Percentiles rank a stretch among this genome's conserved stretches.
These are phyloP conservation scores for Pitta sordida DNA, from an alignment of 2,113 vertebrate species.

Conservation along the genomic window DNA sequence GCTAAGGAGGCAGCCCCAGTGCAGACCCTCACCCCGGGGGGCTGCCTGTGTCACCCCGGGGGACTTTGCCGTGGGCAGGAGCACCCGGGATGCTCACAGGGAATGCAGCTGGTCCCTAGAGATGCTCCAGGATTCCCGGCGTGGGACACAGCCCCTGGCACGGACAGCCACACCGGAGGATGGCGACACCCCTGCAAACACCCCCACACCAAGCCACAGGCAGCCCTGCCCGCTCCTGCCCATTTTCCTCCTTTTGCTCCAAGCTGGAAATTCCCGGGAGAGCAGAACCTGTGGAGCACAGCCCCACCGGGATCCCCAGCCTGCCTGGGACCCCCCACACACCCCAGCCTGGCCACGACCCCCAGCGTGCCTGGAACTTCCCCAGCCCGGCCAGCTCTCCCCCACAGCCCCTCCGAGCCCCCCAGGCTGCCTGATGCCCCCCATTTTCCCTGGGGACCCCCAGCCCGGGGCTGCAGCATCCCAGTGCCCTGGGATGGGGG, in stretches of 20 bases:
- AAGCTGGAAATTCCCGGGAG: background rate
- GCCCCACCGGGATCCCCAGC: too few species aligned
- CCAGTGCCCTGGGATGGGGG: background rate
- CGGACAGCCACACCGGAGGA: background rate
- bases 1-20: too few species aligned
- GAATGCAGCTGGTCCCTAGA: accelerated
- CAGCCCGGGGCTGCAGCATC: background rate
- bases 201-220: background rate
- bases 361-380: background rate
- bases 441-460: background rate
- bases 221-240: background rate
- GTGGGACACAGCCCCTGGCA: accelerated
- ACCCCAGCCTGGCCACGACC: background rate
- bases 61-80: background rate
- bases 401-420: too few species aligned
- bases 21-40: background rate
- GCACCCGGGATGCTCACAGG: accelerated
- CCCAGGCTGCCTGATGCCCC: background rate
- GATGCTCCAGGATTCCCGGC: background rate
- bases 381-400: background rate
- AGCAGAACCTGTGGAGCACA: too few species aligned
- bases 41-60: background rate
- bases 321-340: background rate
- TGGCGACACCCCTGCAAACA: background rate
- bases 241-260: background rate